Conservation (phyloP, 2,113 vertebrate species). For the Erythrolamprus reginae region DNA sequence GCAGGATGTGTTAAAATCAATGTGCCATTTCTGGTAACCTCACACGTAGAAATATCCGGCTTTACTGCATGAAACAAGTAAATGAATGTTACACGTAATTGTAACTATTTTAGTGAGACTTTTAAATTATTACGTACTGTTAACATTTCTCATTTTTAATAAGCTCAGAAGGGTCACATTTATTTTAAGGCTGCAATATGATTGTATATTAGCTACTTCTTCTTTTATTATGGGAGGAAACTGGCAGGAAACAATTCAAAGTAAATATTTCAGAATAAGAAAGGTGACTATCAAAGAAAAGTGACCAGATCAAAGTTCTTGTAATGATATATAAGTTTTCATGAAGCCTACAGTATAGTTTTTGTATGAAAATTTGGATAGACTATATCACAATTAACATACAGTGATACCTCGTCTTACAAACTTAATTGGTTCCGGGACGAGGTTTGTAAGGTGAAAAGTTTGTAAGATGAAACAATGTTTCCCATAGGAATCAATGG, state of each 20-base stretch:
- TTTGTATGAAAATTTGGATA: not conserved
- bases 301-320: not conserved
- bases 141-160: not conserved
- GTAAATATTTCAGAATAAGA: not conserved
- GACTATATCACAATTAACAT: not conserved
- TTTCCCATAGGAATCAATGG: too few relatives aligned
- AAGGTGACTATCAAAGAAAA: not conserved
- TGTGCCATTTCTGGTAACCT: not conserved
- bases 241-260: not conserved
- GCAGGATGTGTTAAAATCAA: not conserved
- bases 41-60: slow-evolving; percentile 1
- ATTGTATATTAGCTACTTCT: not conserved
- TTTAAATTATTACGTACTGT: not conserved
- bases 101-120: not conserved
- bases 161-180: not conserved
- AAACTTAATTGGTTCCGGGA: too few relatives aligned
- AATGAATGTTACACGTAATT: not conserved
- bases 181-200: not conserved
- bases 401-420: too few relatives aligned
- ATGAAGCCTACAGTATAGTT: not conserved
- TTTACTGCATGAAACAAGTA: slow-evolving; percentile 1
- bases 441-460: too few relatives aligned
- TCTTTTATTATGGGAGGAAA: not conserved
- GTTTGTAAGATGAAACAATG: too few relatives aligned
- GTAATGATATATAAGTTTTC: not conserved